Percentiles rank a stretch among this genome's conserved stretches.
Conservation (phyloP, 2,797 vertebrate genomes). For the Okamejei kenojei region DNA sequence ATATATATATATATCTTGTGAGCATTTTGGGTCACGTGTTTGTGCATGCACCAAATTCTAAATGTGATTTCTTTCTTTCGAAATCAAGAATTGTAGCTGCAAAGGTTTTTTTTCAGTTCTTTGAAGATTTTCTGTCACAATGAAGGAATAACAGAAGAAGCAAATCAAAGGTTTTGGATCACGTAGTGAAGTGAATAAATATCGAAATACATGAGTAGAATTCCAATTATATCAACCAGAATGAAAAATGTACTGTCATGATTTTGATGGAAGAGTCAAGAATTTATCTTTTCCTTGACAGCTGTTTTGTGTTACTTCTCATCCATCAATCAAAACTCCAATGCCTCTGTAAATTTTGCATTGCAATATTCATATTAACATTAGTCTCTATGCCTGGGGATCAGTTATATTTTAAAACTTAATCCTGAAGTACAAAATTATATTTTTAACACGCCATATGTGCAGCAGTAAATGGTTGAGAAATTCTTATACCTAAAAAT, state of each 20-base stretch:
- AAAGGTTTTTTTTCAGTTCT: neutral
- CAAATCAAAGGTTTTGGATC: neutral
- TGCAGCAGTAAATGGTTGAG: neutral
- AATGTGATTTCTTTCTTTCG: neutral
- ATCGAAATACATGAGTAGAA: neutral
- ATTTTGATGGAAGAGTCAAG: conserved; percentile 8
- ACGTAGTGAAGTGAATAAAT: neutral
- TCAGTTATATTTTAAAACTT: neutral
- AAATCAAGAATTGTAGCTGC: neutral
- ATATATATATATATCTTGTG: too few species aligned
- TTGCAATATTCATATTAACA: neutral
- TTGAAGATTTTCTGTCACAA: neutral
- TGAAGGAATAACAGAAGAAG: neutral
- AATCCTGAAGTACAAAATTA: neutral
- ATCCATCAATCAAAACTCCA: conserved; percentile 24
- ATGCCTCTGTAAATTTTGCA: neutral
- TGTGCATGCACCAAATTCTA: neutral
- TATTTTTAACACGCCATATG: neutral
- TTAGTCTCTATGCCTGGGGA: neutral
- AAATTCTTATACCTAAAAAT: neutral
- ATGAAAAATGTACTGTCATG: neutral
- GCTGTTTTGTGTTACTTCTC: neutral
- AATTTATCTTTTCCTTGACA: conserved; percentile 24
- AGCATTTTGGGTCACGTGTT: neutral
- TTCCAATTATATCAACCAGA: conserved; percentile 12